Percentiles rank a stretch among this genome's conserved stretches.
phyloP scores from a whole-genome alignment of 2,888 invertebrate species.

The Leucoptera coffeella region DNA sequence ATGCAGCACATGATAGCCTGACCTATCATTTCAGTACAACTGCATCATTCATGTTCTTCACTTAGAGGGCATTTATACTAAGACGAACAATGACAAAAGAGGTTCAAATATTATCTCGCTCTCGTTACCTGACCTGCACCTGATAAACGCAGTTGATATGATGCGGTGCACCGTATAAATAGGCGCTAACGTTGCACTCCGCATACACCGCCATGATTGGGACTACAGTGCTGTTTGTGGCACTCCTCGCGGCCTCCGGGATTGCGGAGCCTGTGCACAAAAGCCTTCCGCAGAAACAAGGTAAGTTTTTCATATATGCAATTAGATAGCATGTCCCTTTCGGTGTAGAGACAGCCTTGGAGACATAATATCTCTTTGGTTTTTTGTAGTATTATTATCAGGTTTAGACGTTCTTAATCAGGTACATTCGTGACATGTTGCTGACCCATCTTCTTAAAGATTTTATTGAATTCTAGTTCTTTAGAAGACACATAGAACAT shows the following conservation, averaged over 20 bases:
- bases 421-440: too few relatives aligned
- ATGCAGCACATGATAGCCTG: too few relatives aligned
- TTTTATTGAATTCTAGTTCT: too few relatives aligned
- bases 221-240: slow-evolving; percentile 24
- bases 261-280: slow-evolving; percentile 16
- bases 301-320: too few relatives aligned
- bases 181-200: slow-evolving; percentile 7
- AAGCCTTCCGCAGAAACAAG: slow-evolving; percentile 16
- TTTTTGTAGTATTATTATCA: too few relatives aligned
- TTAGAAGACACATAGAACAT: too few relatives aligned
- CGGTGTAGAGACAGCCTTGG: too few relatives aligned
- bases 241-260: slow-evolving; percentile 23
- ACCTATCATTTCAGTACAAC: too few relatives aligned
- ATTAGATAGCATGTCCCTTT: too few relatives aligned
- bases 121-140: slow-evolving; percentile 1
- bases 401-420: too few relatives aligned
- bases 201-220: slow-evolving; percentile 26
- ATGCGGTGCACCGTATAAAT: slow-evolving; percentile 9
- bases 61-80: background rate
- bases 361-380: too few relatives aligned
- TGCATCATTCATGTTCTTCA: background rate
- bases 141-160: slow-evolving; percentile 1
- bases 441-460: too few relatives aligned
- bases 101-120: background rate
- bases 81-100: background rate